phyloP scores from a whole-genome alignment of 2,797 vertebrate genomes.

The Enteromius fasciolatus region DNA sequence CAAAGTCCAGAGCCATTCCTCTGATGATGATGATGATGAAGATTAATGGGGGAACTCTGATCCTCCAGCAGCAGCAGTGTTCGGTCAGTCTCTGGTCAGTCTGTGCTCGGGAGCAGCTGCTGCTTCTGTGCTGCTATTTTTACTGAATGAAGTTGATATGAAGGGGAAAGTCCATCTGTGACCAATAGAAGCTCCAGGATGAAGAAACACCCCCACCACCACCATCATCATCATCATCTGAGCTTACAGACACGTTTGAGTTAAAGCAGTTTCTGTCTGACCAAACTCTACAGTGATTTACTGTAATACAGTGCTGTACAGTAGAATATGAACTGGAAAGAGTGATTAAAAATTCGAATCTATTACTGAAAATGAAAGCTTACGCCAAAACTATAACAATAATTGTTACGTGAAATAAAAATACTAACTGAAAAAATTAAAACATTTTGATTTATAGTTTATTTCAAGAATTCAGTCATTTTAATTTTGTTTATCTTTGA shows the following conservation, averaged over 20 bases:
- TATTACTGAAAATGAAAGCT: not conserved
- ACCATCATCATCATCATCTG: conserved; percentile 55
- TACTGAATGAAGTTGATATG: conserved; percentile 49
- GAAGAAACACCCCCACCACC: conserved; percentile 74
- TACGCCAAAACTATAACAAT: not conserved
- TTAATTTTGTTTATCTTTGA: not conserved
- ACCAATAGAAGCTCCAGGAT: conserved; percentile 69
- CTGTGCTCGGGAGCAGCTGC: not conserved
- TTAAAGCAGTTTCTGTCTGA: no score
- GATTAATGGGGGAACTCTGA: not conserved
- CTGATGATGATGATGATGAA: not conserved
- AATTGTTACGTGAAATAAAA: not conserved
- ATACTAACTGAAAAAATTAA: no score
- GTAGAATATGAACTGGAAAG: not conserved
- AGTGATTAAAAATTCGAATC: not conserved
- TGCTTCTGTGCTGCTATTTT: conserved; percentile 36
- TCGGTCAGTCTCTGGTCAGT: not conserved
- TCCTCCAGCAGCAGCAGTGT: not conserved
- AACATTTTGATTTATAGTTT: not conserved
- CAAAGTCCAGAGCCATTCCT: conserved; percentile 91
- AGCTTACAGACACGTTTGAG: not conserved
- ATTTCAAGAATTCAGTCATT: not conserved
- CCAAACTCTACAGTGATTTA: no score
- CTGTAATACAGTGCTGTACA: not conserved
- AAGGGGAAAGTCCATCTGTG: conserved; percentile 59